Evolutionary conservation across 2,888 invertebrate genomes (phyloP).

Genomic region (Scaeva pyrastri): DNA sequence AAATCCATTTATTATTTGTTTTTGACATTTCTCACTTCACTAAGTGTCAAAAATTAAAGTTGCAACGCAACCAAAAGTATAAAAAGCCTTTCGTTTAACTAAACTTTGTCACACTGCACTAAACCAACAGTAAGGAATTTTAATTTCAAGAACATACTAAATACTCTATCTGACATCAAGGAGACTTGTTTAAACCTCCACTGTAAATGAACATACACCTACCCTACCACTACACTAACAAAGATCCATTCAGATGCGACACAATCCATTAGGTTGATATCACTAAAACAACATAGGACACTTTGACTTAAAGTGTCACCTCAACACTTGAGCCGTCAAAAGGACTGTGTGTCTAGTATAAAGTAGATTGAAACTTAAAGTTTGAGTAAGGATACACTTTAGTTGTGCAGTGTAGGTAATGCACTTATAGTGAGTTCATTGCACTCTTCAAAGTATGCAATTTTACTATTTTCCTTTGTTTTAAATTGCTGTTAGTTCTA

Average conservation of each 20-base stretch:
- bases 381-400: constrained; percentile 20
- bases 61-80: no score
- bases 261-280: constrained; percentile 44
- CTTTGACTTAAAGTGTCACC: constrained; percentile 39
- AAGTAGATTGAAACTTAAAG: constrained; percentile 24
- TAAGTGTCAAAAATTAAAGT: no score
- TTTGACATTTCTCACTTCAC: no score
- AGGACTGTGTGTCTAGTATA: background rate
- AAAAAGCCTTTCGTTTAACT: background rate
- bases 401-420: background rate
- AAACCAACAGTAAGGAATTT: background rate
- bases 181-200: background rate
- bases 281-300: constrained; percentile 28
- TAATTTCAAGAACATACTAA: background rate
- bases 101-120: background rate
- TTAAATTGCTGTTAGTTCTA: no score
- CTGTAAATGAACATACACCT: background rate
- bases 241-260: constrained; percentile 28
- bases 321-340: constrained; percentile 11
- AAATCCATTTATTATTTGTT: no score
- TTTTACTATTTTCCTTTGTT: background rate
- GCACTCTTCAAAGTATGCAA: constrained; percentile 15
- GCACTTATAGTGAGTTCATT: constrained; percentile 17
- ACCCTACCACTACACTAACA: background rate
- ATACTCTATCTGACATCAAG: background rate